Evolutionary conservation across 2,113 vertebrate species (phyloP).

Genomic region (Oenanthe oenanthe): DNA sequence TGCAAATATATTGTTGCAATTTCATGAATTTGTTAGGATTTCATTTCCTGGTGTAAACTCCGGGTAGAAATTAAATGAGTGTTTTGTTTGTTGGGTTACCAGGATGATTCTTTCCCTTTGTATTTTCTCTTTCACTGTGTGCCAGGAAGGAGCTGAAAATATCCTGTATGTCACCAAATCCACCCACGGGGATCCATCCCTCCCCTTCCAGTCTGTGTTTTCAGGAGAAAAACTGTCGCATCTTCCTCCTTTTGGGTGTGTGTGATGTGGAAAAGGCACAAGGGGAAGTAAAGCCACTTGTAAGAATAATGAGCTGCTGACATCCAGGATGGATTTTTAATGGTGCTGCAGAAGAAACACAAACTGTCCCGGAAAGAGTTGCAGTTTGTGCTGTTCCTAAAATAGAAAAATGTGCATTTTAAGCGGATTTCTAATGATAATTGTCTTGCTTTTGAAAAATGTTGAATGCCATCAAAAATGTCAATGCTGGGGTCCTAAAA

Average conservation of each 20-base stretch:
- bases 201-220: not conserved
- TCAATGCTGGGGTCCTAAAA: not conserved
- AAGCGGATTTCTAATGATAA: not conserved
- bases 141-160: not conserved
- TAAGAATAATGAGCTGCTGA: slow-evolving; percentile 34
- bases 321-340: not conserved
- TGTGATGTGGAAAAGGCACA: not conserved
- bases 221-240: not conserved
- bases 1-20: not conserved
- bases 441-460: not conserved
- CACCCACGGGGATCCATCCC: not conserved
- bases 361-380: not conserved
- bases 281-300: not conserved
- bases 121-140: not conserved
- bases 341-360: not conserved
- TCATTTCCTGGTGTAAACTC: slow-evolving; percentile 6
- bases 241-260: not conserved
- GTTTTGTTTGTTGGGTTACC: not conserved
- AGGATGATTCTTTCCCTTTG: not conserved
- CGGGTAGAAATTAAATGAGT: not conserved
- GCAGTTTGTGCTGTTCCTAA: not conserved
- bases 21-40: not conserved
- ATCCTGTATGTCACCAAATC: not conserved
- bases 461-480: not conserved
- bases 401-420: not conserved